Base-by-base conservation (phyloP, 2,113 vertebrate genomes). In the Anoura caudifer region DNA sequence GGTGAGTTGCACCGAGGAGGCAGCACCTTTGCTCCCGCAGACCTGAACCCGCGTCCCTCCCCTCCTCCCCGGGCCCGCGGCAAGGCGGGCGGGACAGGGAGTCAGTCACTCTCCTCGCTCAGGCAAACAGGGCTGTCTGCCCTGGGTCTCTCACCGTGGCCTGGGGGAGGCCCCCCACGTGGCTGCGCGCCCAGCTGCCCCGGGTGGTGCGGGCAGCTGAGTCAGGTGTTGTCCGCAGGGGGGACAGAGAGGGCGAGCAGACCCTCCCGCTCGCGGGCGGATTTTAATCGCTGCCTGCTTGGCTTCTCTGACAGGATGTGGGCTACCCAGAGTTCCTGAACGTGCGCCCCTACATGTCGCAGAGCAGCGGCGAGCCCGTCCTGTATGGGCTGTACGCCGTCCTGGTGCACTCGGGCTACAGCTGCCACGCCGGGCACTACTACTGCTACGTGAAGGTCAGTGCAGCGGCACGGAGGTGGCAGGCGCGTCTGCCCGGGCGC, bases 391-490 rank as follows among this genome's bases (percentile, higher is more conserved):
- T 99, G 61, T 99, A 99, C 1, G 99, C 99, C 0, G 99, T 99
- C 61, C 98, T 99, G 96, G 99, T 99, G 75, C 99, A 99, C 97
- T 99, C 99, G 2, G 99, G 99, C 16, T 99, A 99, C 98, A 99
- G 99, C 96, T 99, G 99, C 98, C 99, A 99, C 0, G 99, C 99
- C 0, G 99, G 99, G 0, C 99, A 99, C 97, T 99, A 99, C 91
- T 99, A 99, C 98, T 99, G 99, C 98, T 99, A 99, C 0, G 99
- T 99, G 83, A 99, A 99, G 99, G 99, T 99, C 91, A 97, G 54
- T 20, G 7, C 9, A 0, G 16, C 2, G 0, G 50, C 16, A 1
- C 20, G 47, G 7, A 7, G 3, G 9, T 1, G 7, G 28, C 11
- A 0, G 52, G 9, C 2, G 47, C 12, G 4, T 26, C 5, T 13